Base-by-base conservation (phyloP, 2,113 vertebrate genomes). In the Phodopus roborovskii region DNA sequence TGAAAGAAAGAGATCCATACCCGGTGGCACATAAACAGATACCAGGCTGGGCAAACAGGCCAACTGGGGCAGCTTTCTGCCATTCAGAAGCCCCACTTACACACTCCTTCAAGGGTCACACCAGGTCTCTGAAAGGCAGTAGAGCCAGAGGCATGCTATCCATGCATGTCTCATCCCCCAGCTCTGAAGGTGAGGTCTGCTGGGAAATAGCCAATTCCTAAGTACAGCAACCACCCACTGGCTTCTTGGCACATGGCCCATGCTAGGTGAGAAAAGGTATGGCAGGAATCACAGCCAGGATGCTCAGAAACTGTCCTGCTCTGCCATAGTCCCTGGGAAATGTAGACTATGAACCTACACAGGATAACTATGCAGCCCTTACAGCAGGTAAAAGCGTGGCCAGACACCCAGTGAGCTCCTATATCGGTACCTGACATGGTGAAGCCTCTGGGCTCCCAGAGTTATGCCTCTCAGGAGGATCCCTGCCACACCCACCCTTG, bases 361-460 rank as follows among this genome's bases (percentile, higher is more conserved):
- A 26, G 36, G 8, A 68, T 10, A 15, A 36, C 64, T 88, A 11
- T 45, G 5, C 24, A 82, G 79, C 11, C 12, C 11, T 53, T 48
- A 12, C 16, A 13, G n/a, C 30, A 60, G 42, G 45, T 66, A 16
- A 30, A 33, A 36, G 62, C 45, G 28, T 3, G 7, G 62, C 71
- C 30, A 5, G 42, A 75, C 30, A 33, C 7, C 8, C 4, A 10
- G 2, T 2, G 22, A 71, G 3, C 11, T 64, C 36, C 33, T 53
- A 50, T 13, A 26, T 74, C 48, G n/a, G n/a, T 45, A 16, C 30
- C 36, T 89, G 73, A 89, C 1, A 28, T 19, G n/a, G 8, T 9
- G 10, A 10, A 0, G 0, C 4, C 33, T 39, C 48, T 28, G 4
- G 11, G 8, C 39, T 58, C 5, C 3, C 26, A 33, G 33, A 30